Evolutionary conservation across 2,888 invertebrate species (phyloP).

Genomic region (Gonocerus acuteangulatus): DNA sequence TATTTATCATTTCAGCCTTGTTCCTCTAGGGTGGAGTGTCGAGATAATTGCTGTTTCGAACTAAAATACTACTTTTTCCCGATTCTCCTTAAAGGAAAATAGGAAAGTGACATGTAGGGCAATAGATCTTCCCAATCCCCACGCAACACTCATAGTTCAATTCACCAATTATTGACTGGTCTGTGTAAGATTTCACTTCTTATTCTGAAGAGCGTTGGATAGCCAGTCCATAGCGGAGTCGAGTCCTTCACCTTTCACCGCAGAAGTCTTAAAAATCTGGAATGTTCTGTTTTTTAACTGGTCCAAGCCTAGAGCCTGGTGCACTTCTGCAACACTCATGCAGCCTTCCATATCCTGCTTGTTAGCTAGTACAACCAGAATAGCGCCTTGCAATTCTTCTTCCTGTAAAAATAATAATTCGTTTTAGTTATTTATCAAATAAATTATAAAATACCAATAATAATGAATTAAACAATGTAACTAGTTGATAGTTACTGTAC

Average conservation of each 20-base stretch:
- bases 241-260: slow-evolving; percentile 93
- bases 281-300: slow-evolving; percentile 94
- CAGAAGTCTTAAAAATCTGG: slow-evolving; percentile 99
- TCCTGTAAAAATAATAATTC: slow-evolving; percentile 55
- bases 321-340: slow-evolving; percentile 92
- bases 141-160: background rate
- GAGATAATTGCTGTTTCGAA: background rate
- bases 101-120: too few species aligned
- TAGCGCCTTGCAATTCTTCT: slow-evolving; percentile 92
- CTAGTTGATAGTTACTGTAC: too few species aligned
- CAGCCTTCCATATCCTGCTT: slow-evolving; percentile 99
- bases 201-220: slow-evolving; percentile 78
- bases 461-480: too few species aligned
- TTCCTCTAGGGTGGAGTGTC: background rate
- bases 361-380: slow-evolving; percentile 93
- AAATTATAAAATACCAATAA: too few species aligned
- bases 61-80: background rate
- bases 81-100: too few species aligned
- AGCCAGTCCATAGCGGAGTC: slow-evolving; percentile 99
- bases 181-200: slow-evolving; percentile 56
- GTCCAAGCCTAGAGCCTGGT: slow-evolving; percentile 90
- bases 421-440: background rate
- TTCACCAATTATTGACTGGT: slow-evolving; percentile 8
- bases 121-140: too few species aligned
- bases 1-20: background rate